Evolutionary conservation across 2,888 invertebrate species (phyloP), one percentile per base, ranked within the genome.

Genomic region (Cephonodes hylas): DNA sequence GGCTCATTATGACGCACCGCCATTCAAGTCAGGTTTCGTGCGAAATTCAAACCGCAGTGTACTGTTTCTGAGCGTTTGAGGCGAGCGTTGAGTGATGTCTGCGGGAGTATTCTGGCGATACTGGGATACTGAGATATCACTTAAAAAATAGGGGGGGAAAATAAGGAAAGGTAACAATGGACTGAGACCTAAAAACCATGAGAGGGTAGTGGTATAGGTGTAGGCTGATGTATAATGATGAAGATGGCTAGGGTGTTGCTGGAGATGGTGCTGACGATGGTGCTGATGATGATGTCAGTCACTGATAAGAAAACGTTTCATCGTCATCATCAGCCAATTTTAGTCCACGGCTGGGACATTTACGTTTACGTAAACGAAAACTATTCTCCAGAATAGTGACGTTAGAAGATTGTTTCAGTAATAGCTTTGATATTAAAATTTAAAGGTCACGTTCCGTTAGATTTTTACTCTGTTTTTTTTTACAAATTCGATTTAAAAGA

Each of bases 41-140:
- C 69, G 74, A 70, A 74, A 75, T 71, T 66, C 66, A 69, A 59
- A 65, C 76, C 70, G 56, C 65, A 66, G 63, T 63, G 66, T 62
- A 62, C 62, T 60, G 64, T 69, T 75, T 63, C 67, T 59, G 60
- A 63, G 63, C 66, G 60, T 64, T 64, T 58, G 63, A 66, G 63
- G 64, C 58, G 63, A 31, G 48, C 63, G 62, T 57, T 57, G 59
- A 48, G 58, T 45, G 25, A 63, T 63, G 61, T 74, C 65, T 64
- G 45, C 56, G 23, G 45, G 38, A 42, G 6, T 63, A 69, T 69
- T 66, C 62, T 60, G 38, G 13, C 22, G 18, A 53, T 27, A 5
- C 27, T 8, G 27, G 10, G 18, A 18, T 53, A 31, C 15, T 15
- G 25, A 10, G 31, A 5, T 10, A 31, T 53, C 4, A 27, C 25